Conservation (phyloP, 1,140 invertebrate genomes). For the Diprion similis region DNA sequence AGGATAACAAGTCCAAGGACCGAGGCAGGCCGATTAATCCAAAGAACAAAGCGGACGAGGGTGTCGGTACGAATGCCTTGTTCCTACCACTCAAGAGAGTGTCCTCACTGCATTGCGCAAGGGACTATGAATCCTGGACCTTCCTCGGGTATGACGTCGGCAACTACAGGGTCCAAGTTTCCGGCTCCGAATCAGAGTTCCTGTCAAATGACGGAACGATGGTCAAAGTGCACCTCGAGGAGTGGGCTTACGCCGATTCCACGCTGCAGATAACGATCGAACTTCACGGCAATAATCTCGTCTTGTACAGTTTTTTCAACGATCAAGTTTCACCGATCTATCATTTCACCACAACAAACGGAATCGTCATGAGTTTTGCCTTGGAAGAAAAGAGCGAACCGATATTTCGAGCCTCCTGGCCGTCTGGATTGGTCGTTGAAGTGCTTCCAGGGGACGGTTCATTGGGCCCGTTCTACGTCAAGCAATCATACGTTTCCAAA, state of each 20-base stretch:
- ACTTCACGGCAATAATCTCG: conserved; percentile 38
- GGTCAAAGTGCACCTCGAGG: conserved; percentile 50
- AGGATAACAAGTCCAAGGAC: conserved; percentile 20
- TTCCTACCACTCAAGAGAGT: conserved; percentile 1
- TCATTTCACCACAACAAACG: conserved; percentile 38
- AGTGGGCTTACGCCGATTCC: conserved; percentile 55
- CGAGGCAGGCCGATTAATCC: conserved; percentile 12
- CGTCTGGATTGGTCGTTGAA: conserved; percentile 62
- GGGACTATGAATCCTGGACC: conserved; percentile 22
- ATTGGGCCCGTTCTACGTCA: conserved; percentile 57
- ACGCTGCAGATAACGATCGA: conserved; percentile 53
- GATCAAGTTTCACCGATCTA: conserved; percentile 42
- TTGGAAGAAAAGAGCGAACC: conserved; percentile 23
- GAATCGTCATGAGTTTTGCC: conserved; percentile 42
- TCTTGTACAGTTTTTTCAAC: conserved; percentile 37
- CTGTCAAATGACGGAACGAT: conserved; percentile 58
- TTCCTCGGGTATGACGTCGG: conserved; percentile 57
- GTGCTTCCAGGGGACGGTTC: conserved; percentile 51
- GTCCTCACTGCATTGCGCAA: conserved; percentile 8
- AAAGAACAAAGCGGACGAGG: neutral
- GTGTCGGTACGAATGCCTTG: neutral
- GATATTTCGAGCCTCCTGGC: conserved; percentile 59
- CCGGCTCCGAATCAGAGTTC: conserved; percentile 54
- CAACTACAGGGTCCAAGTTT: conserved; percentile 59
- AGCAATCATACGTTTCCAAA: conserved; percentile 54